Evolutionary conservation across 1,140 invertebrate genomes (phyloP), one percentile per base, ranked within the genome.

Genomic region (Sinonovacula constricta): DNA sequence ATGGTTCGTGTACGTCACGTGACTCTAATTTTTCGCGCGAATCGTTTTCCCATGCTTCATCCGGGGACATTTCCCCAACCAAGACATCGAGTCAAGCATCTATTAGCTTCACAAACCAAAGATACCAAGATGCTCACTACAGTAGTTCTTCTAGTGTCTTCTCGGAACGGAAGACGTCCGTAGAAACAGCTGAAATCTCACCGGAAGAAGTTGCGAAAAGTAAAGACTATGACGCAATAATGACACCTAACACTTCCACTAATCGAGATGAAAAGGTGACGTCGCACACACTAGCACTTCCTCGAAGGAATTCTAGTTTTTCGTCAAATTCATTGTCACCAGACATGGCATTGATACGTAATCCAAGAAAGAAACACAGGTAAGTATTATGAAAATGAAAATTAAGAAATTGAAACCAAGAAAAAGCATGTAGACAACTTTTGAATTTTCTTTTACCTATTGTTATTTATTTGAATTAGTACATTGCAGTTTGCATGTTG

Each of bases 131-230:
- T 2, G 31, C 28, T 2, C 57, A 22, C 45, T 54, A 59, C 22
- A 76, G 72, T 59, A 76, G 72, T 67, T 76, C 72, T 14, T 66
- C 62, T 28, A 76, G 72, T 67, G 36, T 76, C 7, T 76, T 67
- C 22, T 67, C 62, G 2, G 72, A 76, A 10, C 36, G n/a, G n/a
- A n/a, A n/a, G n/a, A n/a, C n/a, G n/a, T n/a, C n/a, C n/a, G n/a
- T n/a, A n/a, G n/a, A n/a, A n/a, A n/a, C n/a, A n/a, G n/a, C n/a
- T n/a, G n/a, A n/a, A n/a, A n/a, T n/a, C n/a, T n/a, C n/a, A n/a
- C n/a, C n/a, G n/a, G n/a, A n/a, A n/a, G n/a, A n/a, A n/a, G n/a
- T n/a, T n/a, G n/a, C n/a, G n/a, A n/a, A n/a, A n/a, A n/a, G n/a
- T n/a, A n/a, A n/a, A n/a, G n/a, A n/a, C n/a, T n/a, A n/a, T n/a